Evolutionary conservation across 2,797 vertebrate species (phyloP).

Genomic region (Pyrocephalus nanus): DNA sequence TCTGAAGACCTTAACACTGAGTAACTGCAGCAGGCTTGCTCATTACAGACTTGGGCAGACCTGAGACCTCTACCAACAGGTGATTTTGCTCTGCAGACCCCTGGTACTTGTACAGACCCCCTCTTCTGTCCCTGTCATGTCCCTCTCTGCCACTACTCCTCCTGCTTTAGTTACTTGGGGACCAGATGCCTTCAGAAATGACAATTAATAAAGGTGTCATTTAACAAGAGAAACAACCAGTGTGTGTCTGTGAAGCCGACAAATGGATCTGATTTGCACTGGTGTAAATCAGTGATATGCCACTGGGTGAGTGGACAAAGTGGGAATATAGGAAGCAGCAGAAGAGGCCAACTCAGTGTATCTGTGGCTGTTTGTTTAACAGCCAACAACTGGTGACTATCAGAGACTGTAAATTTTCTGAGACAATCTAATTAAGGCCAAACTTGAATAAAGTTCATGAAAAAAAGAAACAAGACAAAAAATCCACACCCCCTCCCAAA

Average conservation of each 20-base stretch:
- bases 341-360: neutral
- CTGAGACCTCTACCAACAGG: neutral
- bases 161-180: neutral
- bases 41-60: neutral
- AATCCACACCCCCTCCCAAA: neutral
- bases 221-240: neutral
- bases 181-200: neutral
- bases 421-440: neutral
- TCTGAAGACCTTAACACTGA: neutral
- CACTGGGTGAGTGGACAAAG: neutral
- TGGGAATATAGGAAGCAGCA: neutral
- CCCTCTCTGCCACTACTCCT: neutral
- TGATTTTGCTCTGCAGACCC: neutral
- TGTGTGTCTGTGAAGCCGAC: neutral
- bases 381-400: fast-evolving
- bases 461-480: neutral
- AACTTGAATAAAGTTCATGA: neutral
- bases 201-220: neutral
- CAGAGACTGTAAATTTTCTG: neutral
- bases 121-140: neutral
- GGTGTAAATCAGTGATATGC: neutral
- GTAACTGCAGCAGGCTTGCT: neutral
- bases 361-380: neutral
- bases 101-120: neutral
- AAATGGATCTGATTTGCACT: neutral